phyloP scores from a whole-genome alignment of 2,797 vertebrate genomes.

The Chloroceryle inda region DNA sequence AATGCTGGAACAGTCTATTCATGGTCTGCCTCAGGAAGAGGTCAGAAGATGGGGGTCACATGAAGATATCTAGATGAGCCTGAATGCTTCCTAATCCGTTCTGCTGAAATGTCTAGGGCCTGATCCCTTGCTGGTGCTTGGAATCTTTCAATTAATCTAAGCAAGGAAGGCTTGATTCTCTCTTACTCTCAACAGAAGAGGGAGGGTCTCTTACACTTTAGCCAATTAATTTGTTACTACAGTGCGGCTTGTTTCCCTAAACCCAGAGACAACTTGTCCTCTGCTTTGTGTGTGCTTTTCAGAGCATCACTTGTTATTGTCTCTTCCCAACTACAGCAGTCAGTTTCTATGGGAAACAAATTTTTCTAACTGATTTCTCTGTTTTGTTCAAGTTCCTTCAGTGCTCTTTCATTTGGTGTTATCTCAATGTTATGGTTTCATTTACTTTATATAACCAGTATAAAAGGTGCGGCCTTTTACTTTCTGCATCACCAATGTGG shows the following conservation, averaged over 20 bases:
- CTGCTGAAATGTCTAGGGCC: neutral
- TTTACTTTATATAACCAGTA: neutral
- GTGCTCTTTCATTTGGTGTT: neutral
- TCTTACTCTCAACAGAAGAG: neutral
- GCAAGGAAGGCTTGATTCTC: neutral
- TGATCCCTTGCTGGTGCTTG: neutral
- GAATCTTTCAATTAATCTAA: neutral
- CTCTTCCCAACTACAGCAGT: neutral
- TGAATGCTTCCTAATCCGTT: neutral
- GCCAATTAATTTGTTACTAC: neutral
- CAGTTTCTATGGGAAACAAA: neutral
- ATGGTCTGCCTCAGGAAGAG: neutral
- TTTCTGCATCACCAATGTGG: too few species aligned
- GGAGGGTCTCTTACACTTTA: neutral
- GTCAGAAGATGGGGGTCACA: neutral
- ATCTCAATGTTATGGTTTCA: neutral
- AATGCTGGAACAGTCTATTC: neutral
- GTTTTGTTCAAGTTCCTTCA: neutral
- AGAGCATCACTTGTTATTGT: neutral
- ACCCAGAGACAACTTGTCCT: neutral
- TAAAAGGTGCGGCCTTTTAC: too few species aligned
- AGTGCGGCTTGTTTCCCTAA: neutral
- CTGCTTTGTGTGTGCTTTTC: neutral
- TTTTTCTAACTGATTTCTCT: neutral
- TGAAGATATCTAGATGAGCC: neutral